Base-by-base conservation (phyloP, 2,888 invertebrate genomes). In the Drosophila siamana region DNA sequence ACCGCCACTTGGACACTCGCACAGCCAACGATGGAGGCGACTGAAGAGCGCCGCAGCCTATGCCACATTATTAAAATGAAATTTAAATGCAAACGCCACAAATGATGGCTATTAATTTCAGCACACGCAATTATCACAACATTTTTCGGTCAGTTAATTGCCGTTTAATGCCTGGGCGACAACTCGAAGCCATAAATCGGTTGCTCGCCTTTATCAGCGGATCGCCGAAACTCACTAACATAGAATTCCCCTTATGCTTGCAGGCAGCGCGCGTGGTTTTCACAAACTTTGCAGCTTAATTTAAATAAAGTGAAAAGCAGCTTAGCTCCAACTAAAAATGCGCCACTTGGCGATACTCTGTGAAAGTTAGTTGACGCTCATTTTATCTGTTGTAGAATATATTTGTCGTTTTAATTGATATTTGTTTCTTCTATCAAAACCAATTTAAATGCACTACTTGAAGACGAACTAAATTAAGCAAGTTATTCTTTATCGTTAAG, bases 91-190 rank as follows among this genome's bases (percentile, higher is more conserved):
- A 60, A 43, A 70, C 59, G 59, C 78, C 75, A 50, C 78, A 76
- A 87, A 83, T 85, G 82, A 78, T 48, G 56, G 69, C 78, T 70
- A 86, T 85, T 80, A 78, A 86, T 88, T 62, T 78, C 86, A 73
- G 62, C 55, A 44, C 69, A 64, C 65, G 72, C 69, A 88, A 85
- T 85, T 85, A 88, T 83, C 83, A 86, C 71, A 74, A 72, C 80
- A 83, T 74, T 78, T 70, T 54, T 70, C 38, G 81, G 85, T 74
- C 76, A 64, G 33, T 65, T 61, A 71, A 67, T 76, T 67, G 72
- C 60, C 70, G 66, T 80, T 78, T 86, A 85, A 86, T 80, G 68
- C 61, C 44, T 61, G 60, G 81, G 36, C 55, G 83, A 66, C 81
- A 75, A 66, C 57, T 61, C 33, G 33, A n/a, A 54, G 11, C 13